Base-by-base conservation (phyloP, 2,888 invertebrate genomes). In the Omphaloscelis lunosa region DNA sequence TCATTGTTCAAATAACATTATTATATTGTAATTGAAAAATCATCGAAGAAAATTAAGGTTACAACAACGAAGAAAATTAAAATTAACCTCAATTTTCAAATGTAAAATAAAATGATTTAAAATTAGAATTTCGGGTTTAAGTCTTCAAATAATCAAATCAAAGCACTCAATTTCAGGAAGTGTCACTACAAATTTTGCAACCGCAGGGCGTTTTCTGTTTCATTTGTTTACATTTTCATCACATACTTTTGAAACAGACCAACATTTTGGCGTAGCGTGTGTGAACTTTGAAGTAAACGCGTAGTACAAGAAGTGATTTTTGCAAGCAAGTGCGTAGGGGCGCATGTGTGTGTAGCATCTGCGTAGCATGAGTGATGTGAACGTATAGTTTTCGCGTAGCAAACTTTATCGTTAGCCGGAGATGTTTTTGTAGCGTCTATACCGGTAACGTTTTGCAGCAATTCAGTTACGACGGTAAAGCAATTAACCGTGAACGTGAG, bases 401-500 rank as follows among this genome's bases (percentile, higher is more conserved):
- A 51, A 29, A 23, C 0, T 51, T 53, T 67, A 59, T 51, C 9
- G 53, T 23, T 17, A n/a, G 4, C 12, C 5, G 11, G 41, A 45
- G 9, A 39, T 15, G 23, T 39, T 71, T 41, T 39, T 12, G 3
- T n/a, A 48, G 29, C n/a, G 5, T 66, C 34, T 77, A 56, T 41
- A 56, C 53, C 11, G 27, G 45, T 58, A 66, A 66, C 23, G 23
- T 70, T 80, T 83, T 70, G 29, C 34, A 68, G 51, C 8, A 23
- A 82, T 82, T 82, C 15, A 75, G 75, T 75, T 53, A 81, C 68
- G 77, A 53, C 65, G 20, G 41, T 84, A 67, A 83, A 67, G 65
- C 78, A 83, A 83, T 80, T 83, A 83, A 66, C 71, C 70, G 59
- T n/a, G n/a, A n/a, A n/a, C n/a, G n/a, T n/a, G 34, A 27, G 27